A percentile compares a stretch with the other conserved stretches of the same genome.
phyloP scores from a whole-genome alignment of 2,797 vertebrate species.

The Apogon hyalosoma region DNA sequence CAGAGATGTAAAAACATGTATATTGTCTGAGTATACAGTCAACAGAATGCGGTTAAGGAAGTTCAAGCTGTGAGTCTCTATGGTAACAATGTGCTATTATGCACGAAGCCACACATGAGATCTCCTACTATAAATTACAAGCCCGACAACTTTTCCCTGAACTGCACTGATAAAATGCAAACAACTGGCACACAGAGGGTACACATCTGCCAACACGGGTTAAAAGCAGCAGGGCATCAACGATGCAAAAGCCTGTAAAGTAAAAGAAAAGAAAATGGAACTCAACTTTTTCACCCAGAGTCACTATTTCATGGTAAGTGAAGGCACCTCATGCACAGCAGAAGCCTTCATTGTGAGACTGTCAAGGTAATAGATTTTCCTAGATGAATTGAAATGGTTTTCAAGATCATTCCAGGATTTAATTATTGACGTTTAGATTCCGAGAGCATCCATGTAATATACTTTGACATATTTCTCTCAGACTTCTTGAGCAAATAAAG shows the following conservation, averaged over 20 bases:
- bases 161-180: background rate
- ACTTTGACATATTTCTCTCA: slow-evolving; percentile 6
- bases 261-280: background rate
- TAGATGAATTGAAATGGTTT: slow-evolving; percentile 20
- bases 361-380: slow-evolving; percentile 11
- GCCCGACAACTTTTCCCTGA: background rate
- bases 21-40: background rate
- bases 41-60: background rate
- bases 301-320: background rate
- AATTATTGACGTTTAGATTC: slow-evolving; percentile 6
- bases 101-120: background rate
- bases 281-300: background rate
- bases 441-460: background rate
- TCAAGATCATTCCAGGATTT: slow-evolving; percentile 10
- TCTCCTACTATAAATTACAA: background rate
- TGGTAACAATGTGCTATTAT: background rate
- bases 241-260: slow-evolving; percentile 1
- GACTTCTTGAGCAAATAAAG: slow-evolving; percentile 10
- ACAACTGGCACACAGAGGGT: background rate
- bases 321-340: slow-evolving; percentile 4
- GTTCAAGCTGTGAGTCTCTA: background rate
- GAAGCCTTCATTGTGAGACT: slow-evolving; percentile 11
- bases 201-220: background rate
- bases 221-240: background rate
- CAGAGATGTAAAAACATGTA: background rate